Conservation (phyloP, 2,797 vertebrate genomes). For the Clarias laeviceps region DNA sequence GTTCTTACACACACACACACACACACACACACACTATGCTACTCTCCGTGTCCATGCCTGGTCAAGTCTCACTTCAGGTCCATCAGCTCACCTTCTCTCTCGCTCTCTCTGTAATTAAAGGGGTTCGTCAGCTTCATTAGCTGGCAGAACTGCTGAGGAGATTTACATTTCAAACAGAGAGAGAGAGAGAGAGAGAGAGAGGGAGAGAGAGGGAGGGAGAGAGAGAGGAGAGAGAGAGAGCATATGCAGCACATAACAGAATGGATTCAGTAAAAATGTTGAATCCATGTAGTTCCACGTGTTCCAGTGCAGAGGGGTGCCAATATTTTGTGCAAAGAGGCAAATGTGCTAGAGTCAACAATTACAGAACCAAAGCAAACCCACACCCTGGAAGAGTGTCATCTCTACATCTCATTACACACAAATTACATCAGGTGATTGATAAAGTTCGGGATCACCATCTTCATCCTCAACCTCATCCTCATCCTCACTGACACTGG, state of each 20-base stretch:
- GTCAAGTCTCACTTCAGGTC: not conserved
- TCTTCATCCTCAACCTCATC: not conserved
- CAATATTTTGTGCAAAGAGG: not conserved
- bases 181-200: constrained; percentile 40
- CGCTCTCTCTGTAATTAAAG: constrained; percentile 52
- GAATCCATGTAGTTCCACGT: not conserved
- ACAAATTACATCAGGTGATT: too few relatives aligned
- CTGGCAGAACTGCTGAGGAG: constrained; percentile 50
- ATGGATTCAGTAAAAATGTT: not conserved
- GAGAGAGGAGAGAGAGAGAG: constrained; percentile 11
- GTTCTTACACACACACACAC: not conserved
- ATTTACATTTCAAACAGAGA: constrained; percentile 59
- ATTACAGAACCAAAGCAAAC: not conserved
- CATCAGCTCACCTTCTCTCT: not conserved
- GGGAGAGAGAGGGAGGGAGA: constrained; percentile 21
- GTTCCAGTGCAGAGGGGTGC: not conserved
- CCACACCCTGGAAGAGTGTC: not conserved
- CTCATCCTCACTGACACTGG: not conserved
- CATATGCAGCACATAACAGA: not conserved
- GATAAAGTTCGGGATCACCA: not conserved
- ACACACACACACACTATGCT: not conserved
- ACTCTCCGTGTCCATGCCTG: not conserved
- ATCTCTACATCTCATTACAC: not conserved
- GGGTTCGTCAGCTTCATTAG: constrained; percentile 56
- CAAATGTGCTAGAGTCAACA: not conserved